Evolutionary conservation across 2,113 vertebrate genomes (phyloP).

Genomic region (Sciurus niger): DNA sequence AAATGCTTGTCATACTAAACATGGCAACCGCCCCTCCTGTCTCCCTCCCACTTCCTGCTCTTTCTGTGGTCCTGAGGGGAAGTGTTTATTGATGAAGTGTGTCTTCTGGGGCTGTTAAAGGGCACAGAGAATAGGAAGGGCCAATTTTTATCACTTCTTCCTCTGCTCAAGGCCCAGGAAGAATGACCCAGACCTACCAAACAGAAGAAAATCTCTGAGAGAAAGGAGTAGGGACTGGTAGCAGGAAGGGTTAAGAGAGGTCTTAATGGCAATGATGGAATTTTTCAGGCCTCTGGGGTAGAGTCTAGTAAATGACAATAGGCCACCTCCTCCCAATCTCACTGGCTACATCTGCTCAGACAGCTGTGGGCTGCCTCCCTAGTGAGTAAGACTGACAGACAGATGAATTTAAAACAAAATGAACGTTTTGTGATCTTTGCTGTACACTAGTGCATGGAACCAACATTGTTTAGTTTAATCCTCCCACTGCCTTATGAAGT

Average conservation of each 20-base stretch:
- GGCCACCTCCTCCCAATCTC: background rate
- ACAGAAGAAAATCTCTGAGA: background rate
- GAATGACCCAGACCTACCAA: background rate
- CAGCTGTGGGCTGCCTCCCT: constrained; percentile 49
- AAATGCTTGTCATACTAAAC: background rate
- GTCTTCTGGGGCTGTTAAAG: background rate
- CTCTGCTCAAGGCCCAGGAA: background rate
- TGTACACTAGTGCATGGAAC: background rate
- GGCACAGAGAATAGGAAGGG: background rate
- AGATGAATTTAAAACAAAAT: constrained; percentile 4
- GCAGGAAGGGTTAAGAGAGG: no score
- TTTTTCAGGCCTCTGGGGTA: background rate
- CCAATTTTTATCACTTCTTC: background rate
- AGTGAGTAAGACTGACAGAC: background rate
- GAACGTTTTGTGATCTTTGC: background rate
- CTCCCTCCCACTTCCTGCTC: background rate
- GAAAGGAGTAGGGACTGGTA: fast-evolving
- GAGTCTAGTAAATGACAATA: background rate
- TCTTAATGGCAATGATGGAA: background rate
- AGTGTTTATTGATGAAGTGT: background rate
- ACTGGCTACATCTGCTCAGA: constrained; percentile 41
- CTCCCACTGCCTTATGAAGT: background rate
- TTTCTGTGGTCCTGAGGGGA: background rate
- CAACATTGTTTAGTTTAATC: background rate
- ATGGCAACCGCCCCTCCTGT: background rate